Base-by-base conservation (phyloP, 1,140 invertebrate species). In the Saccostrea echinata region DNA sequence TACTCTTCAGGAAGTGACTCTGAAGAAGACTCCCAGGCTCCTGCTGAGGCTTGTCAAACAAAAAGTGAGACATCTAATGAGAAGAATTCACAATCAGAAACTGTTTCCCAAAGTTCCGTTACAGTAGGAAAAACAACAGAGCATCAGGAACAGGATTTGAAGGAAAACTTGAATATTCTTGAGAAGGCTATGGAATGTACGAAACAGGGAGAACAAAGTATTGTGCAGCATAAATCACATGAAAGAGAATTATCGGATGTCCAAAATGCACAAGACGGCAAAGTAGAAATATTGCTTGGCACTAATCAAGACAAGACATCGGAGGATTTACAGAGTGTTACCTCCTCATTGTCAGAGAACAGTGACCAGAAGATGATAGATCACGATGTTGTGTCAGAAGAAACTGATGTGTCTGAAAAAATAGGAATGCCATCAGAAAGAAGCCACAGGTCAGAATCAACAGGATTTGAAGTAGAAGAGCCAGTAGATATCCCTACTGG, bases 1-100 rank as follows among this genome's bases (percentile, higher is more conserved):
- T 76, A 76, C 68, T 76, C 68, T 30, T 76, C 68, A 33, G 68
- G 68, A 30, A 76, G 68, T 33, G 68, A 76, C 68, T 76, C 68
- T 13, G 68, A 76, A 76, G 68, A 76, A 4, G 16, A 76, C 30
- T 33, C 68, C 30, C 24, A 76, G 30, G 8, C 68, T 3, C 27
- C 68, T 13, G 30, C 13, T 76, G 68, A 76, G 68, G 68, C 27
- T 33, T 13, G 16, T 76, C 24, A 76, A 33, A 30, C 68, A 24
- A 76, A 13, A 76, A 33, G 27, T 16, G 68, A 76, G 55, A 61
- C 0, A n/a, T n/a, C 55, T 76, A 2, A 2, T 33, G 24, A 76
- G 27, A 76, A 76, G 13, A 30, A 76, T 30, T 76, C 30, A 30
- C 30, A 12, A 12, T 33, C 24, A 16, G 68, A 76, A 16, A 76